Base-by-base conservation (phyloP, 2,888 invertebrate genomes). In the Cephus runcator region DNA sequence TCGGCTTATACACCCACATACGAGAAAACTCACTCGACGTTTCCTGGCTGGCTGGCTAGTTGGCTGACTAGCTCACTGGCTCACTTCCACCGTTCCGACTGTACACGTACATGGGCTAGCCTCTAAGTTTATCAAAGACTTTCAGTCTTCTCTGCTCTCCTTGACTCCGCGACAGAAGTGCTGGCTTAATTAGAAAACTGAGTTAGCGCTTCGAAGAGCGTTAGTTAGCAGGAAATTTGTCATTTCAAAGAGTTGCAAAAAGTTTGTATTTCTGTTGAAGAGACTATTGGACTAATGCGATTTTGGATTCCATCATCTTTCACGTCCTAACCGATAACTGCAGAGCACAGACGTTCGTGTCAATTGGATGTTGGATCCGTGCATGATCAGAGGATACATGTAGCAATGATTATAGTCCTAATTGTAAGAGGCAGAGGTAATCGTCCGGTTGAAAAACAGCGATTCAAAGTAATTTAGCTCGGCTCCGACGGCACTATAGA, bases 131-230 rank as follows among this genome's bases (percentile, higher is more conserved):
- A 88, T 89, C 89, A 87, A 81, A 80, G 83, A 87, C 84, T 82
- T 81, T 84, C 83, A 83, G 81, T 83, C 78, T 78, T 74, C 73
- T 81, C 74, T 30, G 34, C 78, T 75, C 73, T 69, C 76, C 76
- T 78, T 73, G 34, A 75, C 76, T 78, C 33, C 33, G 83, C 83
- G 85, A 86, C 87, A 87, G 86, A 87, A 87, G 85, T 85, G 85
- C 79, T 80, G 78, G 81, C 82, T 87, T 90, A 90, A 91, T 91
- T 90, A 90, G 89, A 90, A 90, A 90, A 91, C 90, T 88, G 89
- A 91, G 91, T 91, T 91, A 90, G 84, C 85, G 74, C 79, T 77
- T 77, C 82, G 85, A 87, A 86, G 83, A 81, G 83, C 79, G 80
- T 84, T 89, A 85, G 87, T 88, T 88, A 88, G 83, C 81, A 69